Base-by-base conservation (phyloP, 2,888 invertebrate species). In the Periphyllus acericola region DNA sequence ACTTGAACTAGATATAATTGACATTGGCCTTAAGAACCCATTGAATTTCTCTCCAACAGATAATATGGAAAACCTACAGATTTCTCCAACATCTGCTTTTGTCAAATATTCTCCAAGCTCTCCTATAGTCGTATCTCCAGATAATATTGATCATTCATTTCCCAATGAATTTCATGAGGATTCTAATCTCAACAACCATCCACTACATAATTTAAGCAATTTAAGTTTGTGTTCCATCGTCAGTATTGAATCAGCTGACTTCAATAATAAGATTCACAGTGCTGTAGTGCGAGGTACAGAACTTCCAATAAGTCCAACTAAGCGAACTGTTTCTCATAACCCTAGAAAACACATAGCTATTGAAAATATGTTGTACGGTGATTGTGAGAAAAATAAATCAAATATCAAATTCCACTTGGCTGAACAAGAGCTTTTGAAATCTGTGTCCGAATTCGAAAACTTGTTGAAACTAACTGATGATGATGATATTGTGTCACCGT, bases 1-100 rank as follows among this genome's bases (percentile, higher is more conserved):
- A 91, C 93, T 96, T 66, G 94, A 96, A 92, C 94, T 95, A 36
- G 89, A 89, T n/a, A 72, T 83, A 29, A 80, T 84, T 29, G 85
- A 78, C 52, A 83, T 88, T 68, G 83, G 81, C 52, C 87, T 89
- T 29, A 81, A 83, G 66, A 84, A 84, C 19, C 76, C 83, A 21
- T 76, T 89, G 21, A 89, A 89, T 78, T 40, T 40, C 55, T 83
- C 66, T 17, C 66, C 36, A 14, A 82, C 89, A 78, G 78, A 88
- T 36, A 72, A 87, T 19, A 72, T 68, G 19, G 82, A 82, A 29
- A 83, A 82, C 46, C 72, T 89, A 25, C 76, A 84, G 66, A 72
- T 92, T 32, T 91, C 92, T 84, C 91, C 91, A 78, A 91, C 91
- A 83, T 92, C 92, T 5, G 92, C 92, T 8, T 92, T 92, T 89